These are phyloP conservation scores for Drosophila algonquin DNA, from an alignment of 2,888 invertebrate species.

Conservation along the genomic window DNA sequence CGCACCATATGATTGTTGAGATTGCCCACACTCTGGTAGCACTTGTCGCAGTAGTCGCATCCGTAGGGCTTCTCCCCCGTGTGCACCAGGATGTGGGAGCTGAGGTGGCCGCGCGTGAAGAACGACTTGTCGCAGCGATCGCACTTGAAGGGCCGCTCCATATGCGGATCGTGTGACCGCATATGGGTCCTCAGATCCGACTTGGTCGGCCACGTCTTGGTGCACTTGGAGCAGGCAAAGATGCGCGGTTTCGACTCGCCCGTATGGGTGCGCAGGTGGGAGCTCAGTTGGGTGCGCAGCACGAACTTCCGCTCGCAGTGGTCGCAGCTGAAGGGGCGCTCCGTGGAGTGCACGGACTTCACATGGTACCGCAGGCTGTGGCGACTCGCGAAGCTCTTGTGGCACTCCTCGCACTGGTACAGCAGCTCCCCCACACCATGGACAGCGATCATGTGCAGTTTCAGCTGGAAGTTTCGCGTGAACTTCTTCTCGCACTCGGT, in stretches of 20 bases:
- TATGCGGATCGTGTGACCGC: conserved; percentile 72
- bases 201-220: conserved; percentile 78
- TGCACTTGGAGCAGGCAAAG: conserved; percentile 70
- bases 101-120: conserved; percentile 78
- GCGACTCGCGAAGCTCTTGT: conserved; percentile 75
- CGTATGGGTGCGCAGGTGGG: conserved; percentile 78
- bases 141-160: conserved; percentile 77
- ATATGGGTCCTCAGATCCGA: conserved; percentile 80
- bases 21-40: conserved; percentile 80
- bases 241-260: conserved; percentile 76
- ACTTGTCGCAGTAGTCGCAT: conserved; percentile 71
- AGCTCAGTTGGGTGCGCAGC: conserved; percentile 74
- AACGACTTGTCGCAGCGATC: conserved; percentile 74
- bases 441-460: conserved; percentile 74
- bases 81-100: conserved; percentile 77
- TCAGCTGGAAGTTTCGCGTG: conserved; percentile 79
- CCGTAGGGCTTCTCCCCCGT: conserved; percentile 81
- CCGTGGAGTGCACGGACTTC: conserved; percentile 74
- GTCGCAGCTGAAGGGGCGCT: conserved; percentile 72
- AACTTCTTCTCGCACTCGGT: conserved; percentile 78
- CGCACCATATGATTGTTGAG: conserved; percentile 75
- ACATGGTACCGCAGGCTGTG: conserved; percentile 78
- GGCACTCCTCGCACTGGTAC: conserved; percentile 71
- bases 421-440: conserved; percentile 76
- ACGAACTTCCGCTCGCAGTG: conserved; percentile 73